A percentile compares a stretch with the other conserved stretches of the same genome.
Conservation (phyloP, 1,140 invertebrate genomes). For the honey bee (Apis mellifera) region Amel_HAv3.1 CM009940.2:8759501-8760000, state of each 20-base stretch:
- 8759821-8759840: background rate
- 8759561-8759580: constrained; percentile 59
- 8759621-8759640: constrained; percentile 42
- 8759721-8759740: background rate
- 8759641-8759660: constrained; percentile 37
- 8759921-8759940: background rate
- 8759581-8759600: constrained; percentile 53
- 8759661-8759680: constrained; percentile 10
- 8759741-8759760: constrained; percentile 27
- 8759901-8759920: background rate
- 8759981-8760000: constrained; percentile 1
- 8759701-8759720: constrained; percentile 29
- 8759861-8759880: background rate
- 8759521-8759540: constrained; percentile 48
- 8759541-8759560: constrained; percentile 74
- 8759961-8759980: constrained; percentile 3
- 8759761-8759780: constrained; percentile 35
- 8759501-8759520: constrained; percentile 60
- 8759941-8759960: constrained; percentile 22
- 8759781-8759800: constrained; percentile 37
- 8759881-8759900: background rate
- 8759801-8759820: constrained; percentile 31
- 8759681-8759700: constrained; percentile 39
- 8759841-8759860: background rate
- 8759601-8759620: constrained; percentile 43